Evolutionary conservation across 2,888 invertebrate genomes (phyloP).

Genomic region (Melinaea menophilus): DNA sequence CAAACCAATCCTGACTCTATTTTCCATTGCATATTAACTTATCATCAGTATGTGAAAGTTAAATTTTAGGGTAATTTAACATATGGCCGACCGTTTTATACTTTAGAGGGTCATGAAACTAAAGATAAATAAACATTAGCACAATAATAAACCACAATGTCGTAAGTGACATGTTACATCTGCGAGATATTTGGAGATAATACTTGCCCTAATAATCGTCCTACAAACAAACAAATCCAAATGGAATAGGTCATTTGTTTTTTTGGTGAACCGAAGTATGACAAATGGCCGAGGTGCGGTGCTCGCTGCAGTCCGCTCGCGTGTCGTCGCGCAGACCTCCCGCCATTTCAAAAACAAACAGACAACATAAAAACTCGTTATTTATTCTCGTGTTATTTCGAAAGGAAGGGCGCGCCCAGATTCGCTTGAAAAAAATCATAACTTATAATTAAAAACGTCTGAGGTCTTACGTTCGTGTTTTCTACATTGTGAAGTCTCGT

Average conservation of each 20-base stretch:
- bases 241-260: slow-evolving; percentile 74
- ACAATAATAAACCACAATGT: slow-evolving; percentile 45
- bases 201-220: slow-evolving; percentile 69
- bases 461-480: slow-evolving; percentile 40
- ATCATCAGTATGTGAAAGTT: slow-evolving; percentile 18
- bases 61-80: slow-evolving; percentile 5
- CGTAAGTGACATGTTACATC: slow-evolving; percentile 57
- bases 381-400: slow-evolving; percentile 72
- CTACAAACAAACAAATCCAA: slow-evolving; percentile 72
- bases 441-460: slow-evolving; percentile 75
- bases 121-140: slow-evolving; percentile 30
- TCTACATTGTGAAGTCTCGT: slow-evolving; percentile 23
- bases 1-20: slow-evolving; percentile 25
- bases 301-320: slow-evolving; percentile 63
- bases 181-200: slow-evolving; percentile 64
- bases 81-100: slow-evolving; percentile 3
- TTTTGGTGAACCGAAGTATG: slow-evolving; percentile 72
- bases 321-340: slow-evolving; percentile 77
- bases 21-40: slow-evolving; percentile 16
- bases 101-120: slow-evolving; percentile 20
- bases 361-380: slow-evolving; percentile 74
- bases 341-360: slow-evolving; percentile 79
- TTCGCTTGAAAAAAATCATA: slow-evolving; percentile 73
- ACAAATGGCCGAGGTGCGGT: slow-evolving; percentile 68
- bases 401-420: slow-evolving; percentile 73